These are phyloP conservation scores for Rhaphigaster nebulosa DNA, from an alignment of 2,888 invertebrate species.

Conservation along the genomic window DNA sequence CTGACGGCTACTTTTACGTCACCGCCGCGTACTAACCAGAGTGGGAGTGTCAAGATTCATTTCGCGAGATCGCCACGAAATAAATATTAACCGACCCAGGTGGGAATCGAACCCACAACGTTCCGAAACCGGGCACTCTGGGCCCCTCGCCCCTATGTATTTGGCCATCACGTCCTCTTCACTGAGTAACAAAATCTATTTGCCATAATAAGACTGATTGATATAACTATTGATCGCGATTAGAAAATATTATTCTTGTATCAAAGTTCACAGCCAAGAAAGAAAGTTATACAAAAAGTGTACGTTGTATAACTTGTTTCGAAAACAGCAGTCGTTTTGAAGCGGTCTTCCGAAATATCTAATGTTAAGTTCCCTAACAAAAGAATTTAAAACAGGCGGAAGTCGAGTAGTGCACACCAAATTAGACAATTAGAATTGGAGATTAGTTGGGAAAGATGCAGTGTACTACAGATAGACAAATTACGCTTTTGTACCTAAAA, in stretches of 20 bases:
- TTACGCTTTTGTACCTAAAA: conserved; percentile 31
- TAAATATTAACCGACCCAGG: too few relatives aligned
- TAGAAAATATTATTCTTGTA: not conserved
- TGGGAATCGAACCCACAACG: too few relatives aligned
- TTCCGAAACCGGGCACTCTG: too few relatives aligned
- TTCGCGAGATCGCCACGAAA: too few relatives aligned
- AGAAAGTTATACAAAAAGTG: not conserved
- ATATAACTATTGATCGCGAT: not conserved
- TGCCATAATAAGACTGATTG: too few relatives aligned
- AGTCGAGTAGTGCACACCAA: not conserved
- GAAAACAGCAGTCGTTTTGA: not conserved
- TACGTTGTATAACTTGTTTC: not conserved
- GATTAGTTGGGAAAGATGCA: conserved; percentile 23
- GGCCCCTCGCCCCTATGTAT: too few relatives aligned
- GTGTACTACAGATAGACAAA: conserved; percentile 36
- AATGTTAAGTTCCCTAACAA: not conserved
- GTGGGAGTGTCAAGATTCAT: too few relatives aligned
- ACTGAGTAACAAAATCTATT: too few relatives aligned
- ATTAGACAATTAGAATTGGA: conserved; percentile 39
- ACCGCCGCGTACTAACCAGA: too few relatives aligned
- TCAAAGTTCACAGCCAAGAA: too few relatives aligned
- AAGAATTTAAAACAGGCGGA: conserved; percentile 34
- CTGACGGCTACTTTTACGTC: too few relatives aligned
- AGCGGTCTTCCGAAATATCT: not conserved
- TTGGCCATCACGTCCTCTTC: too few relatives aligned